Percentiles rank a stretch among this genome's conserved stretches.
Evolutionary conservation across 2,888 invertebrate genomes (phyloP).

Genomic region (Halocaridina rubra): DNA sequence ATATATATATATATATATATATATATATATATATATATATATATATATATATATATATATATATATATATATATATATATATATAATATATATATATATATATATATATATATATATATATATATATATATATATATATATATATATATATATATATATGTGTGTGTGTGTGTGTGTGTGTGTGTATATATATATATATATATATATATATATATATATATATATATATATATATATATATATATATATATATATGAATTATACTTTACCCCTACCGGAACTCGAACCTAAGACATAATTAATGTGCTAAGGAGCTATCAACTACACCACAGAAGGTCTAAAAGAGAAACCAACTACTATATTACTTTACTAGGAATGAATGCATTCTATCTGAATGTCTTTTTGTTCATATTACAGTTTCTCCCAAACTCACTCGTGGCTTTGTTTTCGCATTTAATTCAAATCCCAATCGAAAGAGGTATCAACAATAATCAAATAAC

Average conservation of each 20-base stretch:
- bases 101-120: background rate
- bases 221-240: background rate
- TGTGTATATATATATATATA: background rate
- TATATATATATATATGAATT: background rate
- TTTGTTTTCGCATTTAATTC: too few relatives aligned
- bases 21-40: background rate
- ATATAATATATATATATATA: background rate
- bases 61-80: background rate
- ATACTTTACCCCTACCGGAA: too few relatives aligned
- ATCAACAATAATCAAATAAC: too few relatives aligned
- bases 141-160: background rate
- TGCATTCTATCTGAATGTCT: too few relatives aligned
- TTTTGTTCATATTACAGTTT: too few relatives aligned
- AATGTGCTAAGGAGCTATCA: too few relatives aligned
- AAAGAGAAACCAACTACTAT: too few relatives aligned
- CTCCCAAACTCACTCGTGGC: too few relatives aligned
- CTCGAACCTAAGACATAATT: too few relatives aligned
- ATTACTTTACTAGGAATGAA: too few relatives aligned
- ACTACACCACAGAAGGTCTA: too few relatives aligned
- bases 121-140: background rate
- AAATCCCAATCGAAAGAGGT: too few relatives aligned
- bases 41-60: background rate
- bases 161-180: background rate
- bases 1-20: background rate
- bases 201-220: background rate